Conservation (phyloP, 2,113 vertebrate genomes). For the Ammospiza nelsoni region DNA sequence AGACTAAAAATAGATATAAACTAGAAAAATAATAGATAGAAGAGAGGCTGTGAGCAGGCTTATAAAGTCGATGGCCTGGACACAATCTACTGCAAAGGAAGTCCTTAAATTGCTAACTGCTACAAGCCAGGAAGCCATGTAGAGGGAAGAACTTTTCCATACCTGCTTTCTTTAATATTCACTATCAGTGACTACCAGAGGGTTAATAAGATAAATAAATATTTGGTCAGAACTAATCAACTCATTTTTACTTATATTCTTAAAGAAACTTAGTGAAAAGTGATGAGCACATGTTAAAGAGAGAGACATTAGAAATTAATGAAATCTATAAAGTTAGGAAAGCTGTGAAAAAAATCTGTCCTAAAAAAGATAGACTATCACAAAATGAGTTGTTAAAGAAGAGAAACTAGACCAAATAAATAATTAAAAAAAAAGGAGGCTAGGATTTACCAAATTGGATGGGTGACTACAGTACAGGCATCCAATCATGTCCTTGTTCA, state of each 20-base stretch:
- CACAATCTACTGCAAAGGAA: not conserved
- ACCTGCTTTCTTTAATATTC: not conserved
- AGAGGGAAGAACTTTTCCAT: not conserved
- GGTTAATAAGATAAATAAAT: not conserved
- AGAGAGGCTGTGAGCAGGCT: not conserved
- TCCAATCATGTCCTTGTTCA: not conserved
- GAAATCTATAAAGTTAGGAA: not conserved
- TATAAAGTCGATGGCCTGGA: not conserved
- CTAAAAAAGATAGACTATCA: not conserved
- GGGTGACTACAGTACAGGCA: not conserved
- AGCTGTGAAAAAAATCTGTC: not conserved
- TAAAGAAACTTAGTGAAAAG: not conserved
- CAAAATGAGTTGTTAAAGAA: not conserved
- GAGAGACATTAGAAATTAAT: not conserved
- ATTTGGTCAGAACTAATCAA: not conserved
- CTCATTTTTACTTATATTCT: not conserved
- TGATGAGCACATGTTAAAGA: not conserved
- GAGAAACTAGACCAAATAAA: not conserved
- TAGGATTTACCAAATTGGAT: not conserved
- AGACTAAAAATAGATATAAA: slow-evolving; percentile 1
- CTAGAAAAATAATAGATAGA: not conserved
- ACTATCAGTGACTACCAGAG: fast-evolving
- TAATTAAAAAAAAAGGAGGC: fast-evolving
- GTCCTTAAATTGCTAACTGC: not conserved
- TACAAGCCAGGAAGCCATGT: not conserved